A percentile compares a stretch with the other conserved stretches of the same genome.
phyloP scores from a whole-genome alignment of 2,888 invertebrate genomes.

The Euclidia mi region DNA sequence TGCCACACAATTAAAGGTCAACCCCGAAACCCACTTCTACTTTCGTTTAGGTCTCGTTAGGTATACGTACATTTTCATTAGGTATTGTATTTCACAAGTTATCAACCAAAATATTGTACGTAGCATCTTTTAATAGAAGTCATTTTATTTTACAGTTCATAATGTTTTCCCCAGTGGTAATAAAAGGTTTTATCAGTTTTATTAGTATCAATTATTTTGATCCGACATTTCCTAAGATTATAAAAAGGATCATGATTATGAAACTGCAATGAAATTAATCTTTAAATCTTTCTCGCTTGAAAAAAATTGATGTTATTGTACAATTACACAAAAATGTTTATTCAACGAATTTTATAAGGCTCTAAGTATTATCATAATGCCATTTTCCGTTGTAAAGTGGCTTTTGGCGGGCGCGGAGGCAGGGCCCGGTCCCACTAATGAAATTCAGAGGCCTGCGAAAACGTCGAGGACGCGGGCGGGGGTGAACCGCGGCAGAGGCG shows the following conservation, averaged over 20 bases:
- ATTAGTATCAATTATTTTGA: no score
- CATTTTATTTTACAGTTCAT: no score
- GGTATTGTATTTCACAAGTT: no score
- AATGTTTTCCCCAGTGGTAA: no score
- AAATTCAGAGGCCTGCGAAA: conserved; percentile 84
- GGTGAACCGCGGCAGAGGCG: conserved; percentile 27
- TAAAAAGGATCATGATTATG: conserved; percentile 30
- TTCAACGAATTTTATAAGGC: conserved; percentile 87
- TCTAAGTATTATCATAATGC: conserved; percentile 88
- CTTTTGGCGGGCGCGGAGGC: conserved; percentile 80
- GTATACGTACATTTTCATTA: background rate
- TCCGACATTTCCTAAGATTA: conserved; percentile 1
- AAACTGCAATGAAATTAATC: conserved; percentile 61
- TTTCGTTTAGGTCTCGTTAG: conserved; percentile 37
- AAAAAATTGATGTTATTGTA: conserved; percentile 74
- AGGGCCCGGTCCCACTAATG: conserved; percentile 82
- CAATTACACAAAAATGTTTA: conserved; percentile 87
- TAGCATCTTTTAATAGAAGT: no score
- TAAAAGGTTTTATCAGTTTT: no score
- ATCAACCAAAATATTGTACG: no score
- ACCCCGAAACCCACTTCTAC: conserved; percentile 68
- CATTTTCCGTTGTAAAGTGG: conserved; percentile 89
- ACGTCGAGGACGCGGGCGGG: conserved; percentile 50
- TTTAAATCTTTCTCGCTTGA: conserved; percentile 50
- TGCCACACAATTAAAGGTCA: conserved; percentile 81